Conservation (phyloP, 2,888 invertebrate genomes). For the Amorpha juglandis region DNA sequence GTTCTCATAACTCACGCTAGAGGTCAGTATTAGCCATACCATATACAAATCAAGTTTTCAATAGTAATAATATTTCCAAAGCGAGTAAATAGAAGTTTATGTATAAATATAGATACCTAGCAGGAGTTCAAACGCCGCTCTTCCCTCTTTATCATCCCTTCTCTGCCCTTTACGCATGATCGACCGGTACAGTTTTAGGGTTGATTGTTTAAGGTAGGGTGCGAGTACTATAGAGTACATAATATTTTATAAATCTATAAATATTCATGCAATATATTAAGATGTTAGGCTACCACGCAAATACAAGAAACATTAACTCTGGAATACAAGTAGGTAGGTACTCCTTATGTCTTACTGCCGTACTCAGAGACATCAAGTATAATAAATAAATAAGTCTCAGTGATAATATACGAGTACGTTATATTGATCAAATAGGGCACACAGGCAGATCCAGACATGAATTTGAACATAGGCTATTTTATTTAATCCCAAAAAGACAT, state of each 20-base stretch:
- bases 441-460: too few relatives aligned
- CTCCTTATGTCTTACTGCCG: too few relatives aligned
- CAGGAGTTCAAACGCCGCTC: conserved; percentile 78
- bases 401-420: too few relatives aligned
- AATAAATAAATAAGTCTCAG: too few relatives aligned
- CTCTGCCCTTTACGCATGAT: conserved; percentile 84
- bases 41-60: conserved; percentile 32
- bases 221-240: conserved; percentile 59
- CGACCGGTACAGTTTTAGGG: conserved; percentile 83
- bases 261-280: conserved; percentile 2
- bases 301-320: too few relatives aligned
- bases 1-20: conserved; percentile 79
- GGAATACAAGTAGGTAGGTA: too few relatives aligned
- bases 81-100: conserved; percentile 42
- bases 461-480: too few relatives aligned
- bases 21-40: conserved; percentile 72
- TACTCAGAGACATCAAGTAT: too few relatives aligned
- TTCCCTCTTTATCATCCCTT: conserved; percentile 82
- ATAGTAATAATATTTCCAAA: conserved; percentile 33
- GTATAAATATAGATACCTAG: conserved; percentile 52
- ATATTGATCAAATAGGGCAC: too few relatives aligned
- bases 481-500: too few relatives aligned
- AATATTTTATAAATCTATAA: conserved; percentile 27
- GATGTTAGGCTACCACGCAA: too few relatives aligned
- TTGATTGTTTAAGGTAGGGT: conserved; percentile 73